Percentiles rank a stretch among this genome's conserved stretches.
These are phyloP conservation scores for Miniopterus natalensis DNA, from an alignment of 2,113 vertebrate species.

Conservation along the genomic window DNA sequence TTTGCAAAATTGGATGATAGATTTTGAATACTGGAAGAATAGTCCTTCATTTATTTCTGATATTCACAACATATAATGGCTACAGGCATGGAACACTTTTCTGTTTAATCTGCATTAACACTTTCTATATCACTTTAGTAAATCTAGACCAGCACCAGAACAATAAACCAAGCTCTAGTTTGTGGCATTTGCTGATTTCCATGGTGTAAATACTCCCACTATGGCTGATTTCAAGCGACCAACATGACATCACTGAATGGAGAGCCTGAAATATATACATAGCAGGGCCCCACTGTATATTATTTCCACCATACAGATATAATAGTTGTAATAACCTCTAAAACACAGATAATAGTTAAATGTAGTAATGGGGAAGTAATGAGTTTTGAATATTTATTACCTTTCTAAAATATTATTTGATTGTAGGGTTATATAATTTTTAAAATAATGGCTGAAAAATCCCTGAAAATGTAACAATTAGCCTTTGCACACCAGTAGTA, in stretches of 20 bases:
- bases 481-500: neutral
- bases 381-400: neutral
- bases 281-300: neutral
- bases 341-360: neutral
- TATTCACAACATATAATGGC: neutral
- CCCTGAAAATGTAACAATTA: neutral
- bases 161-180: neutral
- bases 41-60: neutral
- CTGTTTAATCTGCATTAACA: neutral
- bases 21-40: neutral
- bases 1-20: neutral
- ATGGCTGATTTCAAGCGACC: neutral
- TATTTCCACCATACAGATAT: neutral
- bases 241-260: neutral
- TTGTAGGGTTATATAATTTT: neutral
- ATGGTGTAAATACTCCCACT: neutral
- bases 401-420: neutral
- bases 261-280: neutral
- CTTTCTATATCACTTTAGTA: neutral
- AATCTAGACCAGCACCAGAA: slow-evolving; percentile 5
- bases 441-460: neutral
- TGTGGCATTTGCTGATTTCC: neutral
- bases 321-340: neutral
- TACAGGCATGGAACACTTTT: neutral
- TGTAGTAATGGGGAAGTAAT: neutral